These are phyloP conservation scores for Ophioderma brevispina DNA, from an alignment of 35 echinoderm and acorn worm genomes.

Conservation along the genomic window DNA sequence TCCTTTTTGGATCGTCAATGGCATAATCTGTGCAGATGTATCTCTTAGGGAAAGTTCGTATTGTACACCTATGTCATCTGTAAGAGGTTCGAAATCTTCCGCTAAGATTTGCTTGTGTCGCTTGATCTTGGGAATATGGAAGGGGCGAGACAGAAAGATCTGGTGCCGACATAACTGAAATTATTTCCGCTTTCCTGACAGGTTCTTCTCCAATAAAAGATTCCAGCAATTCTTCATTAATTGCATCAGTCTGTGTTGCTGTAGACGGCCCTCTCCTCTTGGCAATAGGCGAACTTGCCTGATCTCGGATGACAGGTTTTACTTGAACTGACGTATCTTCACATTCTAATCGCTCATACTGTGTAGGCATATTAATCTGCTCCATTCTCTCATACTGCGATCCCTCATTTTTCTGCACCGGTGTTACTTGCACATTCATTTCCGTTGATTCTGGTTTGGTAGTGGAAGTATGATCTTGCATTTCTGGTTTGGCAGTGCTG, in stretches of 20 bases:
- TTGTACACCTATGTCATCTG: not conserved
- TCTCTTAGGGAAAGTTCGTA: not conserved
- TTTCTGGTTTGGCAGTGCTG: slow-evolving; percentile 5
- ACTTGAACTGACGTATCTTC: slow-evolving; percentile 59
- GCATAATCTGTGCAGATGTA: slow-evolving; percentile 24
- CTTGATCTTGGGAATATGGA: not conserved
- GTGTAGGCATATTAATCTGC: slow-evolving; percentile 19
- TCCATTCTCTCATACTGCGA: slow-evolving; percentile 30
- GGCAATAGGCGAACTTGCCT: slow-evolving; percentile 50
- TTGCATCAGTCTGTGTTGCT: slow-evolving; percentile 32
- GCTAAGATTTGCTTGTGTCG: slow-evolving; percentile 6
- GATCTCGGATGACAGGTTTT: slow-evolving; percentile 41
- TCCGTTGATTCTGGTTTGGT: slow-evolving; percentile 23
- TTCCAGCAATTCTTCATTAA: not conserved
- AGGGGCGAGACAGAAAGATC: not conserved
- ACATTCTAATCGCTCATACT: slow-evolving; percentile 31
- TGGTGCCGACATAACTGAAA: not conserved
- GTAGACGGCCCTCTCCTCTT: slow-evolving; percentile 19
- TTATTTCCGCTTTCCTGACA: not conserved
- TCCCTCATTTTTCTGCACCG: slow-evolving; percentile 7
- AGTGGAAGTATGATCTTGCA: not conserved
- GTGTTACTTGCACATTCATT: slow-evolving; percentile 10
- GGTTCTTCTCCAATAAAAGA: not conserved
- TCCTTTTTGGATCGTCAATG: slow-evolving; percentile 12
- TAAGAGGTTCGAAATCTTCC: not conserved